Evolutionary conservation across 2,888 invertebrate species (phyloP).

Genomic region (Agrochola lota): DNA sequence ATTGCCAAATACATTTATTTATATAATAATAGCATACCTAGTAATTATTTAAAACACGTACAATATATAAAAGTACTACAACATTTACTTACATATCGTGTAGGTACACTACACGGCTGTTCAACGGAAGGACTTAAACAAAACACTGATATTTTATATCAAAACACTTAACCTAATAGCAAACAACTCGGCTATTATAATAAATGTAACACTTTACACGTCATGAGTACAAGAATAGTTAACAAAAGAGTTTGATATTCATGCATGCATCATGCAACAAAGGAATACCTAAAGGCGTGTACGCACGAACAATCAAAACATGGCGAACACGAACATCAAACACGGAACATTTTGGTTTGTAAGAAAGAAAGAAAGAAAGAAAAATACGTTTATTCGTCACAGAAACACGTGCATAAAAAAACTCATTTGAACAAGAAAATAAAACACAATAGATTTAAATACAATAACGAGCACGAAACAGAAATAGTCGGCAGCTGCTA

Average conservation of each 20-base stretch:
- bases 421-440: no score
- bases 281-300: not conserved
- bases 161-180: slow-evolving; percentile 24
- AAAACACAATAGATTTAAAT: no score
- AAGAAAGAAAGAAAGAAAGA: no score
- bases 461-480: no score
- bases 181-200: slow-evolving; percentile 15
- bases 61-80: not conserved
- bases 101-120: slow-evolving; percentile 5
- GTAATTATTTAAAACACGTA: not conserved
- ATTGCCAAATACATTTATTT: not conserved
- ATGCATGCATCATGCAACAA: not conserved
- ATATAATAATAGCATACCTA: not conserved
- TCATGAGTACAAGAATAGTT: slow-evolving; percentile 8
- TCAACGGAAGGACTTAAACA: slow-evolving; percentile 13
- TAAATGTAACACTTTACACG: not conserved
- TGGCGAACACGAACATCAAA: no score
- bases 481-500: no score
- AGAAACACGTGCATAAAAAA: no score
- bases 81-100: slow-evolving; percentile 27
- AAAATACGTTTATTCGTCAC: no score
- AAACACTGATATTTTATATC: slow-evolving; percentile 18
- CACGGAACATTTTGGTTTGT: no score
- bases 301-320: no score
- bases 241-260: not conserved